Base-by-base conservation (phyloP, 1,140 invertebrate genomes). In the Drosophila sp. region DNA sequence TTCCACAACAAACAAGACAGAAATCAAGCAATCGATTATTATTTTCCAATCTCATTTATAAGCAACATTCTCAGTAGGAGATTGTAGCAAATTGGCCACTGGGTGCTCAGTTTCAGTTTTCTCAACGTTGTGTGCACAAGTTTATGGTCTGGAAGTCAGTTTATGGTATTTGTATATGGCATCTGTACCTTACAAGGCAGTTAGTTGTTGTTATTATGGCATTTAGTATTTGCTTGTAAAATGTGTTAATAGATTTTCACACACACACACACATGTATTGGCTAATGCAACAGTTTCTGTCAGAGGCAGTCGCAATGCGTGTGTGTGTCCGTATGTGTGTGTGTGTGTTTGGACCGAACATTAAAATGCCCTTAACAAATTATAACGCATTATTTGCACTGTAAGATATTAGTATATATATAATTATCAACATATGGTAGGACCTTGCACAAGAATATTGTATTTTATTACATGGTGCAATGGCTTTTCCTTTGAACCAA, bases 151-250 rank as follows among this genome's bases (percentile, higher is more conserved):
- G 62, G 61, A 81, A 87, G 78, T 78, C 74, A 78, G 82, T 87
- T 81, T 87, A 84, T 70, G 80, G 72, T 83, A 78, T 79, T 83
- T 83, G 72, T 83, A 51, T 72, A 71, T 64, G 51, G 76, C 65
- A 48, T 62, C 45, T 40, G 41, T 56, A 36, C 36, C 29, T 25
- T 29, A 51, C 27, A 18, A 53, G 51, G 51, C 59, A 57, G 61
- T 62, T 51, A 38, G 43, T 14, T 25, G 32, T 66, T 80, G 70
- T 53, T 78, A 61, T 72, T 78, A 61, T 72, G 70, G 45, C 70
- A 79, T 78, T 86, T 57, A 75, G 78, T 78, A 81, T 87, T 84
- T 86, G 81, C 82, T 81, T 81, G 82, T 78, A 75, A 84, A 84
- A 87, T 87, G 66, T 78, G 78, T 78, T 86, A 86, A 86, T 86